Evolutionary conservation across 2,888 invertebrate genomes (phyloP).

Genomic region (Leucophora obtusa): DNA sequence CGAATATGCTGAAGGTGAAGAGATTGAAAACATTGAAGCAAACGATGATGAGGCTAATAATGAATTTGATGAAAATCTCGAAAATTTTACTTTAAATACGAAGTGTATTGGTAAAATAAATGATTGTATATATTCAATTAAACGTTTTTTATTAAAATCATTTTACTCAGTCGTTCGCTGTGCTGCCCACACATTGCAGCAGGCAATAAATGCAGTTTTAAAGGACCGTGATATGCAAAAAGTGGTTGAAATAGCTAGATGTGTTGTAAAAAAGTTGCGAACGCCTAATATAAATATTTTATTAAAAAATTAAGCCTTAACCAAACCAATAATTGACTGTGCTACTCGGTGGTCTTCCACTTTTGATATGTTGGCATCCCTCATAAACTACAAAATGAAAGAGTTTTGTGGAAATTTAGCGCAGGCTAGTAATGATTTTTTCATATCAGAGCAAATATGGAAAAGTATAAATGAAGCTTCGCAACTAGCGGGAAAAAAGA

Average conservation of each 20-base stretch:
- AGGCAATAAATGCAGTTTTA: not conserved
- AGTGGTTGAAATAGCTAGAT: not conserved
- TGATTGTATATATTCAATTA: too few relatives aligned
- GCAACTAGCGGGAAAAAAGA: not conserved
- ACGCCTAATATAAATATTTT: not conserved
- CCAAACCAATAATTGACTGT: not conserved
- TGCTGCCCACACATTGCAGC: too few relatives aligned
- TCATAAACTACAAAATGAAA: conserved; percentile 4
- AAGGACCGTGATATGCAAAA: not conserved
- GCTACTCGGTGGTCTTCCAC: conserved; percentile 7
- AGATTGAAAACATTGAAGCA: not conserved
- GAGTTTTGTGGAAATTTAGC: conserved; percentile 3
- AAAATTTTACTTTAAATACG: conserved; percentile 1
- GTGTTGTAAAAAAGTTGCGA: not conserved
- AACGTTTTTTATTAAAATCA: too few relatives aligned
- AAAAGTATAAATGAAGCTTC: not conserved
- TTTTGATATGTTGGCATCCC: conserved; percentile 9
- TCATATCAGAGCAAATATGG: not conserved
- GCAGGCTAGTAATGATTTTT: conserved; percentile 9
- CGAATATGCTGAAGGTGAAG: not conserved
- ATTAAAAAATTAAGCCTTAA: not conserved
- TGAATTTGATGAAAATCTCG: not conserved
- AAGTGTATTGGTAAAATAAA: conserved; percentile 9
- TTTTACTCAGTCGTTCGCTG: not conserved
- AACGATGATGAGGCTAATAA: too few relatives aligned